Base-by-base conservation (phyloP, 2,113 vertebrate genomes). In the Struthio camelus region DNA sequence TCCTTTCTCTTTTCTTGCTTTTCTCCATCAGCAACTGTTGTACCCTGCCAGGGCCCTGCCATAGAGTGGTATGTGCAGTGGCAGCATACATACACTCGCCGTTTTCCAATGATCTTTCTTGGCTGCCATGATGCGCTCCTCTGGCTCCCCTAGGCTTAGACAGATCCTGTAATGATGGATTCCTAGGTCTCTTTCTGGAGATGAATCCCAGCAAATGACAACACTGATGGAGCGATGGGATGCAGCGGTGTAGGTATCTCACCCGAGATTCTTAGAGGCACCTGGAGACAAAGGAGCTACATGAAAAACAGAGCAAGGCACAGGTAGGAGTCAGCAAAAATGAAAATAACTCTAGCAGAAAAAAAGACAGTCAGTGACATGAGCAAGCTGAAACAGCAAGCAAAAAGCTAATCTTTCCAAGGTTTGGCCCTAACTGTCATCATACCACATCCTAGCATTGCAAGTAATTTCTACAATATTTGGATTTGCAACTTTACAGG, bases 191-290 rank as follows among this genome's bases (percentile, higher is more conserved):
- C 10, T 36, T 91, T 79, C n/a, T 79, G 34, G 56, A 85, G 12
- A 3, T 76, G 84, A 76, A 69, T 72, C 20, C 51, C 66, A 94
- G 73, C 15, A 77, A 85, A 53, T 23, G 38, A 81, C 44, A 54
- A n/a, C 56, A 40, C 4, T 0, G 0, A 25, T 8, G 32, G 78
- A 89, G 25, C 16, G 65, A 71, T 3, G 2, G 59, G 16, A 38
- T 42, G 19, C 30, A 20, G 22, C 24, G 28, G 62, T 71, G 50
- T 89, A 90, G 15, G 32, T 91, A 69, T 54, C 32, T 13, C 30
- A 76, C 40, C 50, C 65, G 51, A 79, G 48, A 69, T 50, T 59
- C 59, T 83, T 71, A 85, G 28, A n/a, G 87, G n/a, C 12, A 46
- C 32, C 46, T 62, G 56, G 34, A 93, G 30, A 10, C 56, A 17